Percentiles rank a stretch among this genome's conserved stretches.
These are phyloP conservation scores for Zosterops pallidus DNA, from an alignment of 2,113 vertebrate genomes.

Conservation along the genomic window DNA sequence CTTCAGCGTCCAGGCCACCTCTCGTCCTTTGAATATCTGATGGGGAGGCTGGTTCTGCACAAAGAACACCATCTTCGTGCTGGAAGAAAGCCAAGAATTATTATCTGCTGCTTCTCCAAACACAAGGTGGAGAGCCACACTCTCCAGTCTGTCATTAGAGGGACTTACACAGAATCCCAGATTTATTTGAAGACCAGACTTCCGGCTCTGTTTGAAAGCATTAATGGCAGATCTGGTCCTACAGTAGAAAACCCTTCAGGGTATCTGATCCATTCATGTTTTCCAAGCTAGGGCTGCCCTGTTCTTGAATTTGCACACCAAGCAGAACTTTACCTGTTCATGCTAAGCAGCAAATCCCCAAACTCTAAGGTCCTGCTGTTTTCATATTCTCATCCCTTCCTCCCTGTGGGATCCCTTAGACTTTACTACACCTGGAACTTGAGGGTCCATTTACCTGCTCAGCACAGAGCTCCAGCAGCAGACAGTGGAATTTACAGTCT, in stretches of 20 bases:
- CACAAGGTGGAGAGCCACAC: background rate
- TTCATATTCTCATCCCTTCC: background rate
- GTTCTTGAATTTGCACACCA: background rate
- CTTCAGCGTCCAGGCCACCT: slow-evolving; percentile 85
- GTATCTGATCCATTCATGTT: background rate
- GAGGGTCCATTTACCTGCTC: background rate
- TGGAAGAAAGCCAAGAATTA: slow-evolving; percentile 51
- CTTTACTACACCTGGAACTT: background rate
- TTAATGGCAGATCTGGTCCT: background rate
- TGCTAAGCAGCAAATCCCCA: background rate
- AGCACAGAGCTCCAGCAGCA: background rate
- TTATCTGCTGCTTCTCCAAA: background rate
- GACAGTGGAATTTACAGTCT: background rate
- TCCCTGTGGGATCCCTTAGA: background rate
- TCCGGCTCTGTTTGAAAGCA: background rate
- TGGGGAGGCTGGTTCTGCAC: slow-evolving; percentile 90
- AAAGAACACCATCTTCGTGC: slow-evolving; percentile 95
- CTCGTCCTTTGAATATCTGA: slow-evolving; percentile 86
- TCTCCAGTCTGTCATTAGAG: background rate
- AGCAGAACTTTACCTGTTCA: background rate
- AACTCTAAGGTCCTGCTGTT: background rate
- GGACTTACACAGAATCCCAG: background rate
- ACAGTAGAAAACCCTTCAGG: background rate
- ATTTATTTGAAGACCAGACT: background rate
- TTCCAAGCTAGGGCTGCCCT: background rate